A percentile compares a stretch with the other conserved stretches of the same genome.
These are phyloP conservation scores for Buphagus erythrorhynchus DNA, from an alignment of 2,797 vertebrate genomes.

Conservation along the genomic window DNA sequence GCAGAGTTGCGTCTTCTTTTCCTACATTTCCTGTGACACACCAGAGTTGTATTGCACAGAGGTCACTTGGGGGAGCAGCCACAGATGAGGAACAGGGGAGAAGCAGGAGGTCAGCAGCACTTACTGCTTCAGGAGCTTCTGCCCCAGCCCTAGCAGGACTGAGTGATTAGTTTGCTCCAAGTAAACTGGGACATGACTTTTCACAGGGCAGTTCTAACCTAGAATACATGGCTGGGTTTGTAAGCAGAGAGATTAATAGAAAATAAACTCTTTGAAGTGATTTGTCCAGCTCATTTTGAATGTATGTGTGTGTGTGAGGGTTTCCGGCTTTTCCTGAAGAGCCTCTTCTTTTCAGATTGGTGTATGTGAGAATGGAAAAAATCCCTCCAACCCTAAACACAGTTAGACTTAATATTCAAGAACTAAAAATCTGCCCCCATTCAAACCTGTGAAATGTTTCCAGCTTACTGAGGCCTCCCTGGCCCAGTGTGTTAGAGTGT, in stretches of 20 bases:
- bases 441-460: background rate
- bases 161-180: background rate
- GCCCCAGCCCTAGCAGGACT: too few species aligned
- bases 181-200: background rate
- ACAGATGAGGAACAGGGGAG: background rate
- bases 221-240: background rate
- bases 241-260: background rate
- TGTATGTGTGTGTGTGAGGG: background rate
- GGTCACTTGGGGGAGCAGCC: background rate
- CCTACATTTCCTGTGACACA: accelerated
- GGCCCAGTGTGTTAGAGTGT: background rate
- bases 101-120: background rate
- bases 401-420: background rate
- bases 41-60: accelerated
- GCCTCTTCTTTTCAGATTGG: background rate
- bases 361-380: background rate
- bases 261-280: background rate
- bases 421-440: background rate
- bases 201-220: background rate
- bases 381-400: accelerated
- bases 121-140: background rate
- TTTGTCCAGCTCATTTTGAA: background rate
- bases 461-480: background rate
- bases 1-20: background rate
- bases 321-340: background rate